Conservation (phyloP, 64 coral and sea anemone species). For the Astreopora myriophthalma region DNA sequence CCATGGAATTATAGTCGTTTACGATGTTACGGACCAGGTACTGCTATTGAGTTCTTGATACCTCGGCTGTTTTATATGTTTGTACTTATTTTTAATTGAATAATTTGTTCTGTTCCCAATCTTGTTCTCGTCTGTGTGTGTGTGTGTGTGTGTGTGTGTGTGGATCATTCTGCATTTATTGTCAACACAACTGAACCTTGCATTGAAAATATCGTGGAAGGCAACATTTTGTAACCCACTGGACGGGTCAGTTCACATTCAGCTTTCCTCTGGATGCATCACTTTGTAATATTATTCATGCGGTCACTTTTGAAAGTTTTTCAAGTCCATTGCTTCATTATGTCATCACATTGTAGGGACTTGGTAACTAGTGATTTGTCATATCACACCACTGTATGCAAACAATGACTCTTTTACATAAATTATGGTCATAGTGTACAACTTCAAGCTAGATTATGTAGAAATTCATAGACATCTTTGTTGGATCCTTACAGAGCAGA, state of each 20-base stretch:
- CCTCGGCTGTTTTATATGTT: not conserved
- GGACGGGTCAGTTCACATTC: no score
- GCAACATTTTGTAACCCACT: no score
- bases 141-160: no score
- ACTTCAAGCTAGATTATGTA: not conserved
- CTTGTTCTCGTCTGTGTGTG: no score
- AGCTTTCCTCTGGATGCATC: no score
- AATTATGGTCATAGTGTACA: not conserved
- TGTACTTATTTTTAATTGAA: no score
- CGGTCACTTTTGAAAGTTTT: no score
- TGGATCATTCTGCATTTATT: no score
- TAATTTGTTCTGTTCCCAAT: not conserved
- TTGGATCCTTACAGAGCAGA: no score
- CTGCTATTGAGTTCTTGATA: not conserved
- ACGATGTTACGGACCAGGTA: constrained; percentile 99
- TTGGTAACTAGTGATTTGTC: not conserved
- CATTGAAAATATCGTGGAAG: no score
- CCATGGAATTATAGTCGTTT: constrained; percentile 94
- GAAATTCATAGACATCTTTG: not conserved
- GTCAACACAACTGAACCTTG: no score
- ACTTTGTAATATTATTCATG: no score
- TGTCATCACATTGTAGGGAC: not conserved
- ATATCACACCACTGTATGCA: not conserved
- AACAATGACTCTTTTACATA: not conserved
- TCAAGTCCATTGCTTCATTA: not conserved